Evolutionary conservation across 2,113 vertebrate genomes (phyloP).

Genomic region (Corvus cornix): DNA sequence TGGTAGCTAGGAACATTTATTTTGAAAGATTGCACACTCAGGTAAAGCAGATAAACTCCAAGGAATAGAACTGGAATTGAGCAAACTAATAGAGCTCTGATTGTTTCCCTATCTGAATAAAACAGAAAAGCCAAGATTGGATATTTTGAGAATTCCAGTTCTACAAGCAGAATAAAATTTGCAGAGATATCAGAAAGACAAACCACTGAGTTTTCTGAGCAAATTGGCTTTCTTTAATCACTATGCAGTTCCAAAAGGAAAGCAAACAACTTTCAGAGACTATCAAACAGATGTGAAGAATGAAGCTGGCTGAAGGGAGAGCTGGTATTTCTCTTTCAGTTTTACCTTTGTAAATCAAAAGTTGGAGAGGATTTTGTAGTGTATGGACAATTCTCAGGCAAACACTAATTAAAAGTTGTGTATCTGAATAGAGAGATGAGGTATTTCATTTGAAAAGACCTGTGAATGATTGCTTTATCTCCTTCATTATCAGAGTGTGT

Average conservation of each 20-base stretch:
- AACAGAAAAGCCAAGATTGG: background rate
- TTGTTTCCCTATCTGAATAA: slow-evolving; percentile 43
- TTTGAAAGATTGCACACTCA: background rate
- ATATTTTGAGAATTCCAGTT: slow-evolving; percentile 51
- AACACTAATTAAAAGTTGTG: background rate
- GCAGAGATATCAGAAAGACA: slow-evolving; percentile 42
- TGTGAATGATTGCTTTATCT: background rate
- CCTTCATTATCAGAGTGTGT: background rate
- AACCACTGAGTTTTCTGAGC: background rate
- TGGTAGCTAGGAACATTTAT: background rate
- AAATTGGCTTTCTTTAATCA: slow-evolving; percentile 30
- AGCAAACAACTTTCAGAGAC: slow-evolving; percentile 15
- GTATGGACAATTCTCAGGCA: background rate
- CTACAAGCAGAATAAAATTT: slow-evolving; percentile 39
- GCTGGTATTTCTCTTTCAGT: background rate
- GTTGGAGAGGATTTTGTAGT: background rate
- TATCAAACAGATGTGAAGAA: background rate
- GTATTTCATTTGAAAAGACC: slow-evolving; percentile 3
- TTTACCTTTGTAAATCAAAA: background rate
- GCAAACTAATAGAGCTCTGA: slow-evolving; percentile 19
- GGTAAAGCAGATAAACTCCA: slow-evolving; percentile 38
- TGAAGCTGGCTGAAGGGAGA: background rate
- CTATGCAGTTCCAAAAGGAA: slow-evolving; percentile 16
- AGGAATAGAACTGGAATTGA: slow-evolving; percentile 54
- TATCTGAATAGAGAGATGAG: background rate